These are phyloP conservation scores for Omphaloscelis lunosa DNA, from an alignment of 2,888 invertebrate species.

Conservation along the genomic window DNA sequence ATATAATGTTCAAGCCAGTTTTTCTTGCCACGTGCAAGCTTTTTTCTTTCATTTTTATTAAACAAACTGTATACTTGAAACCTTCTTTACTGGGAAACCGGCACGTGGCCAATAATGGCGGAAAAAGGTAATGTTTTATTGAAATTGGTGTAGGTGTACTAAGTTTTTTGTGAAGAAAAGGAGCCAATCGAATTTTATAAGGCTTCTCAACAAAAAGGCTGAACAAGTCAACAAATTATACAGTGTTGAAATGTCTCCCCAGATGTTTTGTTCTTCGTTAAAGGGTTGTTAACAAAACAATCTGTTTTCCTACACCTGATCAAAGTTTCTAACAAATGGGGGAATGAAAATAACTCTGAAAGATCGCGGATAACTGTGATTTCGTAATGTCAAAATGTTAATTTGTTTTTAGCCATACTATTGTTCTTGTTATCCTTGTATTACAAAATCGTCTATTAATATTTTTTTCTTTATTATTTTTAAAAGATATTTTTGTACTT, in stretches of 20 bases:
- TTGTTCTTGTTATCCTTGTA: not conserved
- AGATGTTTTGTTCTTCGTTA: not conserved
- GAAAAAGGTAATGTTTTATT: conserved; percentile 17
- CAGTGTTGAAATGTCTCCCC: conserved; percentile 10
- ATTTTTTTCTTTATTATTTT: not conserved
- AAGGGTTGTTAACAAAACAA: conserved; percentile 1
- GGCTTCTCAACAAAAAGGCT: conserved; percentile 32
- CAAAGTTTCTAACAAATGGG: conserved; percentile 16
- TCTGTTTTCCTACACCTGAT: not conserved
- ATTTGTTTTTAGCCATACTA: not conserved
- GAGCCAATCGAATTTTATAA: conserved; percentile 11
- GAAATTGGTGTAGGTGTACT: not conserved
- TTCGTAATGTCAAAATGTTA: not conserved
- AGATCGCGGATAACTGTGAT: not conserved
- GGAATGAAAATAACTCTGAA: not conserved
- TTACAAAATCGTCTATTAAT: not conserved
- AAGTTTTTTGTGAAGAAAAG: not conserved
- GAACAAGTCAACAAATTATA: conserved; percentile 8
- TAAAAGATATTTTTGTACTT: not conserved
- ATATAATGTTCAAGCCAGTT: conserved; percentile 9
- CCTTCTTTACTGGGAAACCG: conserved; percentile 10
- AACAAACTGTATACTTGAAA: conserved; percentile 23
- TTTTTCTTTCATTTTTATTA: conserved; percentile 26
- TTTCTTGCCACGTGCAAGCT: conserved; percentile 27
- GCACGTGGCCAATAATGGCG: conserved; percentile 43